These are phyloP conservation scores for Dromaius novaehollandiae DNA, from an alignment of 2,113 vertebrate genomes.

Conservation along the genomic window DNA sequence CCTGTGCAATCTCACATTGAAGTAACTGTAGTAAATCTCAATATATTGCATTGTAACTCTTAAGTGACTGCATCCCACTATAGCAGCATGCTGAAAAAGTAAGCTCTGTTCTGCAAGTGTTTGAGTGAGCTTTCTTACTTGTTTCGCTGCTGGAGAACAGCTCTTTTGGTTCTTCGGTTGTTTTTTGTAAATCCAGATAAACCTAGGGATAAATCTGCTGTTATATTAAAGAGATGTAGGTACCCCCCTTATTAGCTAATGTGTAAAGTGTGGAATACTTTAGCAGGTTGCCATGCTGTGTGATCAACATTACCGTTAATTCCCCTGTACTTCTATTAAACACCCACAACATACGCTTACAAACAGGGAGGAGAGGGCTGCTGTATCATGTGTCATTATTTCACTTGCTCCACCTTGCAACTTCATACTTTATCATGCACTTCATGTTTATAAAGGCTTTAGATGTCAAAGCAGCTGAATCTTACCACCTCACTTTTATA, in stretches of 20 bases:
- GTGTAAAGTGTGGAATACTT: background rate
- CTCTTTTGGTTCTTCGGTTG: background rate
- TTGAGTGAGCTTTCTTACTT: background rate
- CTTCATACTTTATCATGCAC: background rate
- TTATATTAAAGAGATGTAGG: background rate
- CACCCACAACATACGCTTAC: background rate
- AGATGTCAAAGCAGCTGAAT: background rate
- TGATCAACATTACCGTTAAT: background rate
- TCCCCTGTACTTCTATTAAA: background rate
- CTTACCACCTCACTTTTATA: background rate
- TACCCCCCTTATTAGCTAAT: background rate
- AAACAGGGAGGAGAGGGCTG: background rate
- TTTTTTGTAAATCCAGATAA: conserved; percentile 27
- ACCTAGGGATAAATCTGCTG: background rate
- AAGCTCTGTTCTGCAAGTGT: background rate
- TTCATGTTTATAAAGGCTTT: background rate
- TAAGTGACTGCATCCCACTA: background rate
- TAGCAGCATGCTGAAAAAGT: background rate
- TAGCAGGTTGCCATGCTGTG: background rate
- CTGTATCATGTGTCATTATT: background rate
- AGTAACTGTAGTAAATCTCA: conserved; percentile 46
- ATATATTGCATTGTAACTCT: conserved; percentile 26
- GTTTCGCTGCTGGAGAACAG: background rate
- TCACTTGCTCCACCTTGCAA: conserved; percentile 47
- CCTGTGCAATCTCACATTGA: conserved; percentile 50